Evolutionary conservation across 2,797 vertebrate genomes (phyloP).

Genomic region (Sebastes glaucus): DNA sequence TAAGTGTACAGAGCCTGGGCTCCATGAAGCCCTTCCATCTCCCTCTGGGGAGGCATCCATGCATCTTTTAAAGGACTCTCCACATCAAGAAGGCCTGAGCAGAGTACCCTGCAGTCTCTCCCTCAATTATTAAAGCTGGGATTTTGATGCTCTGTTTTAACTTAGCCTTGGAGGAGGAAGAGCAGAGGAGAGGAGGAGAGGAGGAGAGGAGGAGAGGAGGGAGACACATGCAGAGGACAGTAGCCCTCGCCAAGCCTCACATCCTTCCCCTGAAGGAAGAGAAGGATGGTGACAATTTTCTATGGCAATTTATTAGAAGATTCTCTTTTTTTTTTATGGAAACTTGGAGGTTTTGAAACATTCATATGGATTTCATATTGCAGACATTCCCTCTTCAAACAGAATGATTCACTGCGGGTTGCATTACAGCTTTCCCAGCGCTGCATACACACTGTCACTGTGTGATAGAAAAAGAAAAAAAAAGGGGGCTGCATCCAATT

Average conservation of each 20-base stretch:
- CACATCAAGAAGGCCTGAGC: constrained; percentile 69
- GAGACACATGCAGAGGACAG: constrained; percentile 59
- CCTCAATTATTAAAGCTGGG: constrained; percentile 82
- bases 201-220: constrained; percentile 13
- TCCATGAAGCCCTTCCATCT: constrained; percentile 60
- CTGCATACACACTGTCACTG: constrained; percentile 51
- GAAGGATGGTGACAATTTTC: constrained; percentile 62
- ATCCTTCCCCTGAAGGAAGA: constrained; percentile 28
- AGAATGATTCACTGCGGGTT: constrained; percentile 69
- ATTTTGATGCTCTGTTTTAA: constrained; percentile 71
- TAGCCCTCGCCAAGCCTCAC: constrained; percentile 37
- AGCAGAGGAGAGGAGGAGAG: not conserved
- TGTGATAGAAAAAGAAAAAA: constrained; percentile 24
- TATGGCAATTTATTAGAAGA: constrained; percentile 52
- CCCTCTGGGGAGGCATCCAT: constrained; percentile 78
- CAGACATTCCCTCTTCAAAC: constrained; percentile 73
- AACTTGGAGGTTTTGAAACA: constrained; percentile 72
- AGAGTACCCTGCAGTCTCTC: constrained; percentile 74
- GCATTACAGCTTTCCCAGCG: constrained; percentile 66
- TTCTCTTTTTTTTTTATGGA: constrained; percentile 47
- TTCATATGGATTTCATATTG: constrained; percentile 78
- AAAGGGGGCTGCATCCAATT: constrained; percentile 71
- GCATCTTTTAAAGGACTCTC: constrained; percentile 82
- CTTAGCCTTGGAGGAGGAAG: constrained; percentile 54
- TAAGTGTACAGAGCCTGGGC: constrained; percentile 66